Evolutionary conservation across 2,797 vertebrate species (phyloP), one percentile per base, ranked within the genome.

Genomic region (Gila robusta): DNA sequence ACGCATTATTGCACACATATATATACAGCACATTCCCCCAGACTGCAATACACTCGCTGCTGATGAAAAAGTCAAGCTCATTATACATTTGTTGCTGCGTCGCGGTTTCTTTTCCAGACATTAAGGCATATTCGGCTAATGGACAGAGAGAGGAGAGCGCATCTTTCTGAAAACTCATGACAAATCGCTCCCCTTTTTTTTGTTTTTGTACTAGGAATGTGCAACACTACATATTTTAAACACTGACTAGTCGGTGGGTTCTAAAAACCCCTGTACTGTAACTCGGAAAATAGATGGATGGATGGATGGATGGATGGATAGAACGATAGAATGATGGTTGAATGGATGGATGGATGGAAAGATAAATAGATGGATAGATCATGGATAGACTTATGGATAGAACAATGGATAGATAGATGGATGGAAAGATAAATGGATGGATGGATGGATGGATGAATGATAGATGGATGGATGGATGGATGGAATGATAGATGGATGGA

Each of bases 21-120:
- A 71, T 32, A 71, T 32, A 47, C 52, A 64, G 59, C 37, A 23
- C 32, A 26, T 59, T 47, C 7, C 70, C 17, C n/a, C 56, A 28
- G 81, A 44, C 28, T 81, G 70, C 44, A 54, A 44, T 70, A 32
- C 21, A 5, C 41, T 37, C 32, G 11, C 52, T 14, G 41, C 19
- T 59, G 54, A 89, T 83, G 73, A 82, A 86, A 84, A 78, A 84
- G 26, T 84, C 69, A 79, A 66, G 64, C 64, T 79, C 69, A 79
- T 74, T 56, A 72, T 5, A 37, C 26, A 84, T 79, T 74, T 80
- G 72, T 66, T 69, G 56, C 69, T 28, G 54, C 49, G 49, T 59
- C 6, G 32, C 28, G 56, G 66, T 72, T 79, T 81, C 56, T 72
- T 32, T 59, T 78, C 10, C 41, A 41, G 47, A 79, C 69, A 32